Percentiles rank a stretch among this genome's conserved stretches.
phyloP scores from a whole-genome alignment of 2,113 vertebrate species.

The Pelusios castaneus region DNA sequence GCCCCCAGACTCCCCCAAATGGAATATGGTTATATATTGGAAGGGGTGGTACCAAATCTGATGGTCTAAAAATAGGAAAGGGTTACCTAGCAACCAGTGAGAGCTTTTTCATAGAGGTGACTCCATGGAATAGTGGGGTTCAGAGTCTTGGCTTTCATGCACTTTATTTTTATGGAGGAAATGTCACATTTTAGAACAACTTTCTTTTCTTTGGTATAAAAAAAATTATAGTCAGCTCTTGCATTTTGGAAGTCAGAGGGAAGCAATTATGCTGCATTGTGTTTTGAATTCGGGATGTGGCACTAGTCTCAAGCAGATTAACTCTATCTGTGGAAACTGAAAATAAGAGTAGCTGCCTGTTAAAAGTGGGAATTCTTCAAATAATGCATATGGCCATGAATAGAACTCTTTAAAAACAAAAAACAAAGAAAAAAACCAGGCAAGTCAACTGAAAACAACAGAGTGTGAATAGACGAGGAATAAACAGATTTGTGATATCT shows the following conservation, averaged over 20 bases:
- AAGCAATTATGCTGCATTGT: background rate
- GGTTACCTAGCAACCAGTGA: background rate
- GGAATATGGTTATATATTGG: too few species aligned
- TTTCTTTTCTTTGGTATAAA: background rate
- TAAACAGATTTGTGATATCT: background rate
- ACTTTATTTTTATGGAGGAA: background rate
- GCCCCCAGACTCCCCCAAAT: too few species aligned
- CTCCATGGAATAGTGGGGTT: background rate
- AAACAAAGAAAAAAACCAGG: too few species aligned
- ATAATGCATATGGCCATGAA: background rate
- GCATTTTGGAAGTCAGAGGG: background rate
- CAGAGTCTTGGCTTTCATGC: background rate
- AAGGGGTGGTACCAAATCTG: background rate
- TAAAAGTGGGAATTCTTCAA: background rate
- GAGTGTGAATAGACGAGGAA: fast-evolving
- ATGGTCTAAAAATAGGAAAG: background rate
- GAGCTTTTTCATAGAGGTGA: background rate
- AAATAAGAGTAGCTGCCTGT: background rate
- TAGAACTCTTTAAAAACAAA: background rate
- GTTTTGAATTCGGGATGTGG: background rate
- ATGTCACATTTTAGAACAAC: background rate
- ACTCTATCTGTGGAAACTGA: background rate
- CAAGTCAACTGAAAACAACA: background rate
- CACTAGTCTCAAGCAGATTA: background rate
- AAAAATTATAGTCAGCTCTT: background rate